Percentiles rank a stretch among this genome's conserved stretches.
These are phyloP conservation scores for Rhadinocentrus ornatus DNA, from an alignment of 2,797 vertebrate genomes.

Conservation along the genomic window DNA sequence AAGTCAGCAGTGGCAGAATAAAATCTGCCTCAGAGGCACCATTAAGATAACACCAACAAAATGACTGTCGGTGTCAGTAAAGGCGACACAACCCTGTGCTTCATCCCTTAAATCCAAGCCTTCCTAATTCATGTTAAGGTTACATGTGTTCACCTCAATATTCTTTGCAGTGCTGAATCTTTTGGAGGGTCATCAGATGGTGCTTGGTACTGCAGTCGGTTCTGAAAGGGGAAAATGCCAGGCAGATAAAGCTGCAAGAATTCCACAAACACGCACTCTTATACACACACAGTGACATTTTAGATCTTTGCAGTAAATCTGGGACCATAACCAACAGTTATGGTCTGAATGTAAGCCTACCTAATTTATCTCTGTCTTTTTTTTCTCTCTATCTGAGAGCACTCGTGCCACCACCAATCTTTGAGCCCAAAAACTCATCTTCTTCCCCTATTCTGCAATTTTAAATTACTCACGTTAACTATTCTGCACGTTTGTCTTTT, in stretches of 20 bases:
- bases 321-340: constrained; percentile 60
- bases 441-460: constrained; percentile 27
- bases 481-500: constrained; percentile 43
- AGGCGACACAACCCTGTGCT: constrained; percentile 50
- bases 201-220: constrained; percentile 34
- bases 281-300: constrained; percentile 72
- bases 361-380: constrained; percentile 47
- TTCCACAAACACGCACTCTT: constrained; percentile 46
- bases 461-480: constrained; percentile 49
- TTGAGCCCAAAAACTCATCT: constrained; percentile 33
- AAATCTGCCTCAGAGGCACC: constrained; percentile 34
- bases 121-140: constrained; percentile 70
- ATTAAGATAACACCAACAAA: constrained; percentile 66
- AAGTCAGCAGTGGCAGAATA: constrained; percentile 32
- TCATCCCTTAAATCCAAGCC: constrained; percentile 42
- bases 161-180: constrained; percentile 56
- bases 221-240: constrained; percentile 79
- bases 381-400: constrained; percentile 34
- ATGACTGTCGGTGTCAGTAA: constrained; percentile 50
- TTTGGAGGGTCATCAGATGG: constrained; percentile 76
- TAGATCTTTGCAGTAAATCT: constrained; percentile 61
- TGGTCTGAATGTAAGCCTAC: constrained; percentile 47
- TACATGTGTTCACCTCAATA: constrained; percentile 64
- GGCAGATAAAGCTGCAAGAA: constrained; percentile 72
- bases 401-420: constrained; percentile 49